Conservation (phyloP, 2,888 invertebrate species). For the Cephus nigrinus region DNA sequence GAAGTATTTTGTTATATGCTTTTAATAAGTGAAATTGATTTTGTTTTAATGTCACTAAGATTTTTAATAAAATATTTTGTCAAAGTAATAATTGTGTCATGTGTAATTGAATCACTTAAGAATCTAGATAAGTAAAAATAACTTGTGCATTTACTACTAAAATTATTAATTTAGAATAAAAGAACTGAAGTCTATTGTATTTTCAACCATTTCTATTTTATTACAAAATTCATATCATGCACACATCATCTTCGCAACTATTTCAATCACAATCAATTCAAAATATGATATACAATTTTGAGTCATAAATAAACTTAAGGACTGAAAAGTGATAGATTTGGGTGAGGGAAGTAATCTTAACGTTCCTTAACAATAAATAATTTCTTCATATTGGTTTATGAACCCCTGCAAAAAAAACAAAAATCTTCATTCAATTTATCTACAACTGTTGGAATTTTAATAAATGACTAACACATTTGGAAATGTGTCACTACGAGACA, state of each 20-base stretch:
- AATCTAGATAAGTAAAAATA: neutral
- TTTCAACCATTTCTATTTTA: slow-evolving; percentile 29
- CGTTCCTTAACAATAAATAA: slow-evolving; percentile 41
- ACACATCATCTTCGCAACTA: slow-evolving; percentile 36
- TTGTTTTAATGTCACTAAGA: neutral
- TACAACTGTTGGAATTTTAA: slow-evolving; percentile 1
- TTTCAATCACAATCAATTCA: slow-evolving; percentile 41
- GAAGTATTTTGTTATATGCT: neutral
- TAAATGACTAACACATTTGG: neutral
- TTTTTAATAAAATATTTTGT: too few relatives aligned
- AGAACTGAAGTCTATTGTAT: neutral
- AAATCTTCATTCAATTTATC: neutral
- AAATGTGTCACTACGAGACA: neutral
- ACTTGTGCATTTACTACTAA: neutral
- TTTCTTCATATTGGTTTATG: slow-evolving; percentile 43
- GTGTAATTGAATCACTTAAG: neutral
- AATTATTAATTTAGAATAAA: neutral
- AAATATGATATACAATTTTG: slow-evolving; percentile 44
- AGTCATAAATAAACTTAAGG: slow-evolving; percentile 50
- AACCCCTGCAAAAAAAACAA: slow-evolving; percentile 50
- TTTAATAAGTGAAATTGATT: neutral
- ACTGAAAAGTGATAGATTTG: slow-evolving; percentile 13
- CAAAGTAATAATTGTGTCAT: neutral
- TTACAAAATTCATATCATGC: slow-evolving; percentile 46
- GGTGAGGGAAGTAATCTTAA: slow-evolving; percentile 39